phyloP scores from a whole-genome alignment of 2,113 vertebrate genomes.

The Haemorhous mexicanus region DNA sequence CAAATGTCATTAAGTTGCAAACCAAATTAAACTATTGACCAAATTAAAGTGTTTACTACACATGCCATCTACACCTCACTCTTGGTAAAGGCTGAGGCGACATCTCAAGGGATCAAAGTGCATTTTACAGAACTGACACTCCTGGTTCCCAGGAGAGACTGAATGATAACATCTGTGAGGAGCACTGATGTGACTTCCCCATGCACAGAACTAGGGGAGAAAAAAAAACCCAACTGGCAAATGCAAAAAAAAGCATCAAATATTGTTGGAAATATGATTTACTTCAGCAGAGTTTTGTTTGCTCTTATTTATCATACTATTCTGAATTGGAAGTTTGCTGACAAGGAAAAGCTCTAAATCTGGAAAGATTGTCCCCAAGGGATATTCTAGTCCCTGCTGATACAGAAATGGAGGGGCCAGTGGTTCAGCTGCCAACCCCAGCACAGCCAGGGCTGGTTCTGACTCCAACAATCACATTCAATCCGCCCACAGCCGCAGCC shows the following conservation, averaged over 20 bases:
- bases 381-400: background rate
- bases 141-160: background rate
- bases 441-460: background rate
- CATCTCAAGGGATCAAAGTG: background rate
- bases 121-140: background rate
- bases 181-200: accelerated
- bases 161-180: background rate
- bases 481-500: background rate
- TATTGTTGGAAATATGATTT: background rate
- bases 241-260: background rate
- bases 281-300: background rate
- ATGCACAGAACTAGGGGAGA: background rate
- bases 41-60: constrained; percentile 66
- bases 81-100: background rate
- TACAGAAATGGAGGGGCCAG: background rate
- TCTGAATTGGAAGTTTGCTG: background rate
- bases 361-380: background rate
- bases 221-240: background rate
- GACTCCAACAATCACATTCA: background rate
- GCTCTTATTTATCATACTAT: background rate
- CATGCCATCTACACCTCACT: background rate
- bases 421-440: background rate
- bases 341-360: background rate
- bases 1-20: constrained; percentile 64
- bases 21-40: constrained; percentile 69